Evolutionary conservation across 2,888 invertebrate genomes (phyloP).

Genomic region (Cheilosia grossa): DNA sequence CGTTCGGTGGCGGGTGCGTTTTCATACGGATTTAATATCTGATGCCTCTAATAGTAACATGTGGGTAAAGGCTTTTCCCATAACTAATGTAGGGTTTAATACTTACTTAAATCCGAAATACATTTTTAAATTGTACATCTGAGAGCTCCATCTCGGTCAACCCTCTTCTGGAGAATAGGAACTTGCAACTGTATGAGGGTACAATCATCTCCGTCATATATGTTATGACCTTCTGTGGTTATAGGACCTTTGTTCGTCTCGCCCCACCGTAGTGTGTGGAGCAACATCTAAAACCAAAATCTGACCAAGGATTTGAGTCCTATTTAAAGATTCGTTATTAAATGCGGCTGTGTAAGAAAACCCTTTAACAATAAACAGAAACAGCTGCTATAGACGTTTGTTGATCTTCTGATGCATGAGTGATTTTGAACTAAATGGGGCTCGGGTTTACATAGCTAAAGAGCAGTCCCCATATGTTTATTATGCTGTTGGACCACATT

Average conservation of each 20-base stretch:
- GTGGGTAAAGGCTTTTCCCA: slow-evolving; percentile 43
- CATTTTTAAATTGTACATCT: slow-evolving; percentile 62
- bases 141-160: slow-evolving; percentile 22
- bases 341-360: slow-evolving; percentile 36
- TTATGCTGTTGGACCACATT: slow-evolving; percentile 64
- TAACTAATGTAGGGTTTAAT: slow-evolving; percentile 58
- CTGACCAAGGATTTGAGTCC: slow-evolving; percentile 64
- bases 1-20: slow-evolving; percentile 62
- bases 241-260: slow-evolving; percentile 45
- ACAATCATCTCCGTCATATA: slow-evolving; percentile 59
- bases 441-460: slow-evolving; percentile 1
- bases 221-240: slow-evolving; percentile 72
- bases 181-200: slow-evolving; percentile 23
- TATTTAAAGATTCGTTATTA: slow-evolving; percentile 61
- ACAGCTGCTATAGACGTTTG: slow-evolving; percentile 63
- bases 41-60: slow-evolving; percentile 33
- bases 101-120: slow-evolving; percentile 63
- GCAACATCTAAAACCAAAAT: slow-evolving; percentile 60
- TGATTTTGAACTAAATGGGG: slow-evolving; percentile 46
- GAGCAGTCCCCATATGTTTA: slow-evolving; percentile 58
- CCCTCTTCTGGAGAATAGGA: slow-evolving; percentile 17
- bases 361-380: slow-evolving; percentile 36
- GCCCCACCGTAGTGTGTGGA: background rate
- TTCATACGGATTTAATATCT: slow-evolving; percentile 29
- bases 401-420: slow-evolving; percentile 62